Evolutionary conservation across 2,888 invertebrate genomes (phyloP).

Genomic region (Bimastos eiseni): DNA sequence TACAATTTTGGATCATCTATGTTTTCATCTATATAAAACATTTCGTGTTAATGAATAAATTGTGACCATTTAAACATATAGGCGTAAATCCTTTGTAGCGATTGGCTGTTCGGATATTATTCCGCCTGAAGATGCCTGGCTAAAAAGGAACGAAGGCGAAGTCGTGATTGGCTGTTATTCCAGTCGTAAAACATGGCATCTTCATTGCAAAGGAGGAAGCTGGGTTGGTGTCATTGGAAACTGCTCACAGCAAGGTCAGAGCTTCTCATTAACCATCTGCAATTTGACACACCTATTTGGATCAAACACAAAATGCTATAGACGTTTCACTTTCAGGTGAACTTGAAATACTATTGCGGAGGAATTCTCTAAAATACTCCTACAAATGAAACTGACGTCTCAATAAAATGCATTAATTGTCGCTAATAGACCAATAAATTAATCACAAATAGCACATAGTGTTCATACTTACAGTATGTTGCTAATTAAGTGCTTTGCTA

Average conservation of each 20-base stretch:
- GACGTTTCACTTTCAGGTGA: no score
- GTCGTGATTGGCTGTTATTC: constrained; percentile 38
- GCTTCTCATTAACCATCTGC: neutral
- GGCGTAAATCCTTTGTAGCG: constrained; percentile 24
- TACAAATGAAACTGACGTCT: neutral
- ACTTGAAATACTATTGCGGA: no score
- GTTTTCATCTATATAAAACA: no score
- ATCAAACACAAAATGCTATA: no score
- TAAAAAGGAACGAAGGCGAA: constrained; percentile 36
- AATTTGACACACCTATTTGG: neutral
- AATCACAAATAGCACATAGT: neutral
- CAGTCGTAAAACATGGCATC: constrained; percentile 38
- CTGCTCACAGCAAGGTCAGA: constrained; percentile 33
- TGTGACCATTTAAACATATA: neutral
- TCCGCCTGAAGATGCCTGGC: constrained; percentile 36
- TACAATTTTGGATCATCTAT: no score
- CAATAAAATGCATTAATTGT: neutral
- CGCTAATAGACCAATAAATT: neutral
- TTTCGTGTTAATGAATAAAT: neutral
- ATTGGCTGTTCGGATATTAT: constrained; percentile 40
- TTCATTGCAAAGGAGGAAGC: constrained; percentile 32
- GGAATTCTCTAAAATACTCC: no score
- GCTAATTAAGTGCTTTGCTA: no score
- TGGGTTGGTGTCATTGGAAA: constrained; percentile 40
- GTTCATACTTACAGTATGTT: no score